Evolutionary conservation across 1,140 invertebrate species (phyloP).

Genomic region (Drosophila orena): DNA sequence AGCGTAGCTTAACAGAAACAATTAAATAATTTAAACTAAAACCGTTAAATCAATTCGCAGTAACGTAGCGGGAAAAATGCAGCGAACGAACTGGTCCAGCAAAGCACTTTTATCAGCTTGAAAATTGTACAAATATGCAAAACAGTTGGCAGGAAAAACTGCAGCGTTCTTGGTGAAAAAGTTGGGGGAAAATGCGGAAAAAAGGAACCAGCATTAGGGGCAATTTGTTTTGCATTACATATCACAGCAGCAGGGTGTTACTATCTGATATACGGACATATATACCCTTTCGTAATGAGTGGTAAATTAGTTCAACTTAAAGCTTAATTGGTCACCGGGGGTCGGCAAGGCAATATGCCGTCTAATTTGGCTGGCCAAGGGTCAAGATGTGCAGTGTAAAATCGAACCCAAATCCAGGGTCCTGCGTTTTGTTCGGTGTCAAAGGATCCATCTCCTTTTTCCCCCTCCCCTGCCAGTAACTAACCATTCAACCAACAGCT

Average conservation of each 20-base stretch:
- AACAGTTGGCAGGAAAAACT: slow-evolving; percentile 36
- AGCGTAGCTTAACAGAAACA: slow-evolving; percentile 42
- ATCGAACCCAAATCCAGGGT: slow-evolving; percentile 19
- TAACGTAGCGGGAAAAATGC: slow-evolving; percentile 6
- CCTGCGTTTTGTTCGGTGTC: slow-evolving; percentile 56
- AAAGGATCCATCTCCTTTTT: slow-evolving; percentile 39
- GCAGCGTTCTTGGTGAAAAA: slow-evolving; percentile 4
- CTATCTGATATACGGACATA: neutral
- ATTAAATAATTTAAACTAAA: slow-evolving; percentile 72
- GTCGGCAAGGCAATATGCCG: neutral
- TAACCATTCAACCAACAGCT: slow-evolving; percentile 49
- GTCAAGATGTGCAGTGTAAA: slow-evolving; percentile 22
- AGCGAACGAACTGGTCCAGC: slow-evolving; percentile 5
- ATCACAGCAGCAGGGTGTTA: neutral
- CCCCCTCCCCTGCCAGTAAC: neutral
- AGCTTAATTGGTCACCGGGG: slow-evolving; percentile 33
- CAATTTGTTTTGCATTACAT: slow-evolving; percentile 40
- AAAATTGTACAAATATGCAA: slow-evolving; percentile 67
- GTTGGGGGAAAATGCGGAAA: neutral
- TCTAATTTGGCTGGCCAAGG: slow-evolving; percentile 19
- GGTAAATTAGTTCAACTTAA: slow-evolving; percentile 14
- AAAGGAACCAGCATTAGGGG: slow-evolving; percentile 2
- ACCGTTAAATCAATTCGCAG: slow-evolving; percentile 62
- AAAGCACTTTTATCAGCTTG: slow-evolving; percentile 45
- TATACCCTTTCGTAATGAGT: slow-evolving; percentile 22